Evolutionary conservation across 2,888 invertebrate species (phyloP).

Genomic region (Brenthis daphne): DNA sequence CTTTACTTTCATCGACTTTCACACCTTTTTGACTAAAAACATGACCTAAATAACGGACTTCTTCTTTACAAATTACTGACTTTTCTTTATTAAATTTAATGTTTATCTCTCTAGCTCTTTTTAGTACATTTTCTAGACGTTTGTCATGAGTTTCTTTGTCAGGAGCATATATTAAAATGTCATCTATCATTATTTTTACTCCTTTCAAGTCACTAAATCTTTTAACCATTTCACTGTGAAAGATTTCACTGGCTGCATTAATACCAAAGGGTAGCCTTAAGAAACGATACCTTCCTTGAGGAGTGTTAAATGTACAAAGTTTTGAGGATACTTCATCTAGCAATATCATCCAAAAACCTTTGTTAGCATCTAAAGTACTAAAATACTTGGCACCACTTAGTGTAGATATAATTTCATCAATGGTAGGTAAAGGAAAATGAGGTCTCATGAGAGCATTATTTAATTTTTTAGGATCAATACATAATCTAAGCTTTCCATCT

Average conservation of each 20-base stretch:
- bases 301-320: constrained; percentile 43
- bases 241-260: constrained; percentile 34
- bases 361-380: constrained; percentile 39
- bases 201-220: constrained; percentile 35
- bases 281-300: constrained; percentile 36
- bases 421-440: constrained; percentile 37
- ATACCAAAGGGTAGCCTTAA: constrained; percentile 37
- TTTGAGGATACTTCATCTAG: constrained; percentile 33
- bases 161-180: constrained; percentile 28
- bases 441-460: constrained; percentile 36
- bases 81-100: constrained; percentile 37
- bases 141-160: constrained; percentile 30
- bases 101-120: constrained; percentile 27
- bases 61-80: constrained; percentile 32
- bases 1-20: too few relatives aligned
- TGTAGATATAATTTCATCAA: background rate
- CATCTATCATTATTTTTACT: constrained; percentile 32
- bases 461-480: constrained; percentile 39
- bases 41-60: constrained; percentile 38
- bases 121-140: constrained; percentile 24
- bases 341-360: constrained; percentile 40
- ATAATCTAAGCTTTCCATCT: constrained; percentile 35
- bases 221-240: constrained; percentile 38
- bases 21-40: too few relatives aligned
- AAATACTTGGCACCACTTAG: constrained; percentile 39